phyloP scores from a whole-genome alignment of 2,113 vertebrate genomes.

The Ranitomeya variabilis region DNA sequence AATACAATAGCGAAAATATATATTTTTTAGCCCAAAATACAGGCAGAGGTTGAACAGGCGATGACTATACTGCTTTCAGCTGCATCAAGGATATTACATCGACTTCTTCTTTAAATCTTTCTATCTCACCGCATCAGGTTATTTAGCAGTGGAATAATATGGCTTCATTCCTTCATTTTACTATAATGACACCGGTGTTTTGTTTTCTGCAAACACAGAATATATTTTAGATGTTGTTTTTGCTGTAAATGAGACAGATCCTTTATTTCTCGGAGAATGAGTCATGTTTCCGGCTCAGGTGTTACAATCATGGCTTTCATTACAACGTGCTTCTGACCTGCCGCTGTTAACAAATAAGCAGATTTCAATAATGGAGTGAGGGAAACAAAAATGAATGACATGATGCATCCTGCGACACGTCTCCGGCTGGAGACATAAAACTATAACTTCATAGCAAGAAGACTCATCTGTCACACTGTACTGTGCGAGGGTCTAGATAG shows the following conservation, averaged over 20 bases:
- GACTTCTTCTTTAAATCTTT: not conserved
- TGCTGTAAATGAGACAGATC: not conserved
- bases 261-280: not conserved
- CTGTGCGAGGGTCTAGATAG: not conserved
- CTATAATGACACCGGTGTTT: not conserved
- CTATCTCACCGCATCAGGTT: not conserved
- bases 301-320: constrained; percentile 7
- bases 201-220: not conserved
- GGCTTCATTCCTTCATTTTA: not conserved
- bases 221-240: constrained; percentile 6
- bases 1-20: no score
- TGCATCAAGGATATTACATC: not conserved
- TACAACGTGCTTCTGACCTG: constrained; percentile 21
- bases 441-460: not conserved
- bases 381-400: not conserved
- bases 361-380: not conserved
- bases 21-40: not conserved
- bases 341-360: not conserved
- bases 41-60: not conserved
- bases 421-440: not conserved
- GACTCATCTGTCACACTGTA: not conserved
- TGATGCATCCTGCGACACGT: not conserved
- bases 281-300: not conserved
- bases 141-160: not conserved
- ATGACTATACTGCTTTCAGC: not conserved